Conservation (phyloP, 1,140 invertebrate genomes). For the Tetramorium simillimum region DNA sequence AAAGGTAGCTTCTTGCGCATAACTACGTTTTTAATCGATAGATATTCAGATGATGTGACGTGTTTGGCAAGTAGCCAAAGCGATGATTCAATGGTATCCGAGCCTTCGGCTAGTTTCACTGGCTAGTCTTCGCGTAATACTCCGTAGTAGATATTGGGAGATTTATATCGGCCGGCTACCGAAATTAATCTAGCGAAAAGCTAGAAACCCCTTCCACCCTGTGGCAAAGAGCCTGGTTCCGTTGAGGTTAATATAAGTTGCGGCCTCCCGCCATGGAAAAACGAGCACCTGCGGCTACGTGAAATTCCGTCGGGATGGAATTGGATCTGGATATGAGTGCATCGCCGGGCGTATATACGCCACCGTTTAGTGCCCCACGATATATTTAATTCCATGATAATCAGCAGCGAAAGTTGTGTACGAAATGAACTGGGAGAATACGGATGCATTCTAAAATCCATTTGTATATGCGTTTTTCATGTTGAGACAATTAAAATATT, state of each 20-base stretch:
- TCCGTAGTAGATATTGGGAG: slow-evolving; percentile 24
- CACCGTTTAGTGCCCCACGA: neutral
- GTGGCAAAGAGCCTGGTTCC: slow-evolving; percentile 19
- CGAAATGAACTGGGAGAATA: neutral
- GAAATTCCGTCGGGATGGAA: slow-evolving; percentile 45
- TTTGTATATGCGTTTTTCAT: neutral
- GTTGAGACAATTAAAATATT: neutral
- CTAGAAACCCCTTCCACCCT: slow-evolving; percentile 3
- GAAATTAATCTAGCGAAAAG: slow-evolving; percentile 75
- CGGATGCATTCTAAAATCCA: neutral
- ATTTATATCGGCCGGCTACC: slow-evolving; percentile 49
- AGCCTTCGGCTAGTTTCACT: neutral
- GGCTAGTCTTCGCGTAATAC: slow-evolving; percentile 40
- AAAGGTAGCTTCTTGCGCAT: neutral
- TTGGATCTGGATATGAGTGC: slow-evolving; percentile 30
- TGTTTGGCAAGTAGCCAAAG: slow-evolving; percentile 13
- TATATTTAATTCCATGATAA: slow-evolving; percentile 30
- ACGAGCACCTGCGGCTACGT: slow-evolving; percentile 68
- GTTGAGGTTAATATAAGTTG: slow-evolving; percentile 68
- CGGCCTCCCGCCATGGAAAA: slow-evolving; percentile 44
- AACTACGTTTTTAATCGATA: slow-evolving; percentile 45
- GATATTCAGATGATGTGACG: neutral
- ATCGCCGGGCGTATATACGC: neutral
- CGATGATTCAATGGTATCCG: neutral
- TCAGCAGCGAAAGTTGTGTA: neutral